phyloP scores from a whole-genome alignment of 2,888 invertebrate species.

The Entomobrya proxima region DNA sequence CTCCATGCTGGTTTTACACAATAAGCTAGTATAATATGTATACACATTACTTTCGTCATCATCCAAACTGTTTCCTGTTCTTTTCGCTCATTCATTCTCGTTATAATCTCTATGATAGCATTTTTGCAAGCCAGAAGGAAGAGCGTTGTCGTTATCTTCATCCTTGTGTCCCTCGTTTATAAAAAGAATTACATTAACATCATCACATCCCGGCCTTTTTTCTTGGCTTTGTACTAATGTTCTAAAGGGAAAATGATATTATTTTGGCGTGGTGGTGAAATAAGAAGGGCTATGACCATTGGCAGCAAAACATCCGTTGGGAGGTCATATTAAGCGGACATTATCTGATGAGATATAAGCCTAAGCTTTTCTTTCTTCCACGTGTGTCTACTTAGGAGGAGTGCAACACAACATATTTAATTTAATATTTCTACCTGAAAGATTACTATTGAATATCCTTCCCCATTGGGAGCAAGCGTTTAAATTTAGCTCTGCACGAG shows the following conservation, averaged over 20 bases:
- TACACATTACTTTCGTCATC: constrained; percentile 8
- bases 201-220: neutral
- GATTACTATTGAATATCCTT: neutral
- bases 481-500: no score
- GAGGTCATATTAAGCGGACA: no score
- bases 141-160: no score
- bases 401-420: neutral
- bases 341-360: no score
- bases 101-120: no score
- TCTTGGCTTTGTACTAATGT: constrained; percentile 1
- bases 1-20: neutral
- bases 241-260: constrained; percentile 12
- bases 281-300: neutral
- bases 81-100: no score
- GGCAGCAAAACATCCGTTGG: no score
- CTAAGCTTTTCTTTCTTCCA: no score
- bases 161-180: no score
- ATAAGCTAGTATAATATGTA: neutral
- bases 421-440: no score
- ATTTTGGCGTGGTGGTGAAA: neutral
- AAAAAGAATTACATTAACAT: constrained; percentile 28
- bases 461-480: neutral
- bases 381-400: no score
- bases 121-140: no score
- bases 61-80: constrained; percentile 24